Conservation (phyloP, 1,140 invertebrate species). For the Drosophila insularis region DNA sequence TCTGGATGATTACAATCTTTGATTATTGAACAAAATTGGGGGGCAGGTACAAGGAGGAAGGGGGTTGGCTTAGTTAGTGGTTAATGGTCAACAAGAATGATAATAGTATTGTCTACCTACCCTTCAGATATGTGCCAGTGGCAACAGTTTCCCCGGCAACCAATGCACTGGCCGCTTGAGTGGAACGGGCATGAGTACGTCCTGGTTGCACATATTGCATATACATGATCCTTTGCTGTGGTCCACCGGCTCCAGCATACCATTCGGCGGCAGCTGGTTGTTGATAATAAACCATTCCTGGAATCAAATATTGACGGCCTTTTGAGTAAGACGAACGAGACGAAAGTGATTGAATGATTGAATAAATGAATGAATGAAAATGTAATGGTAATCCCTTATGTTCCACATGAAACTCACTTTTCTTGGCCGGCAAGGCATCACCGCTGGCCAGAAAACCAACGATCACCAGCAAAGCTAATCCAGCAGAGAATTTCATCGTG, state of each 20-base stretch:
- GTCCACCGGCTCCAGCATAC: conserved; percentile 51
- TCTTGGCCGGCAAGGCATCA: conserved; percentile 72
- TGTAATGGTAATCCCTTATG: too few species aligned
- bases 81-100: not conserved
- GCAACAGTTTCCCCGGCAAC: conserved; percentile 78
- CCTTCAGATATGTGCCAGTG: conserved; percentile 78
- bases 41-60: too few species aligned
- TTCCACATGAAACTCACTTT: conserved; percentile 61
- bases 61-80: conserved; percentile 30
- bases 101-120: conserved; percentile 33
- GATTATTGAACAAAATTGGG: conserved; percentile 33
- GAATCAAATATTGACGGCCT: conserved; percentile 69
- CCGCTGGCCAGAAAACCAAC: conserved; percentile 65
- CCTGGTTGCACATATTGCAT: conserved; percentile 80
- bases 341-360: too few species aligned
- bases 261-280: conserved; percentile 70
- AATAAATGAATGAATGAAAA: too few species aligned
- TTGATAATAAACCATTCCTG: conserved; percentile 81
- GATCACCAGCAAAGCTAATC: conserved; percentile 68
- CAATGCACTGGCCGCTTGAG: conserved; percentile 72
- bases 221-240: conserved; percentile 80
- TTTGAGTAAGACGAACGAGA: conserved; percentile 39
- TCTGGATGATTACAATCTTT: conserved; percentile 81
- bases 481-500: conserved; percentile 73
- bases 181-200: conserved; percentile 68